These are phyloP conservation scores for Cyphomyrus plagiostoma DNA, from an alignment of 2,113 vertebrate species.

Conservation along the genomic window DNA sequence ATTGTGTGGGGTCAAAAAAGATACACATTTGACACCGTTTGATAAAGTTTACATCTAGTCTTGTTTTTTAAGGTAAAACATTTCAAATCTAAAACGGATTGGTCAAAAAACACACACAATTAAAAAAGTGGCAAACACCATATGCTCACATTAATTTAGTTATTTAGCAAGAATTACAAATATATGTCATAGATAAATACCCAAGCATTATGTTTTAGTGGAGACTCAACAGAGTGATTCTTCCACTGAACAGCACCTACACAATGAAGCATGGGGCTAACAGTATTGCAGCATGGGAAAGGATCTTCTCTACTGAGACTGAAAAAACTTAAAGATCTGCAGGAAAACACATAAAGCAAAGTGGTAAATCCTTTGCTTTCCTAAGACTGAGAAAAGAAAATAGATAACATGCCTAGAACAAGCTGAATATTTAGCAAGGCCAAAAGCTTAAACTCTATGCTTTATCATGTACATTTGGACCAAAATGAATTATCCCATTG, in stretches of 20 bases:
- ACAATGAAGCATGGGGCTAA: background rate
- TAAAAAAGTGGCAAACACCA: background rate
- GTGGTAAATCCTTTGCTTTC: background rate
- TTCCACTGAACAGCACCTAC: background rate
- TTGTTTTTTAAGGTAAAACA: background rate
- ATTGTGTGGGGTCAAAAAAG: background rate
- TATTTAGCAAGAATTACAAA: background rate
- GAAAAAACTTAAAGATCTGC: background rate
- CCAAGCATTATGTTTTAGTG: background rate
- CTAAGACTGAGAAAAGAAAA: background rate
- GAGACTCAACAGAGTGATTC: background rate
- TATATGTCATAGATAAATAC: background rate
- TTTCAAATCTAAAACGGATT: background rate
- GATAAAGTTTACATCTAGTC: background rate
- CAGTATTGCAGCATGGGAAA: background rate
- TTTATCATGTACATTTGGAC: background rate
- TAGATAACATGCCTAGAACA: background rate
- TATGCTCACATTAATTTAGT: background rate
- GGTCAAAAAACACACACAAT: background rate
- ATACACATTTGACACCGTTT: background rate
- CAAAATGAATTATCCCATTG: background rate
- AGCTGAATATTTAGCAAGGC: background rate
- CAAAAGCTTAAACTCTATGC: background rate
- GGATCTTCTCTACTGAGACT: background rate
- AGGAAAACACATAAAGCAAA: background rate